A percentile compares a stretch with the other conserved stretches of the same genome.
phyloP scores from a whole-genome alignment of 2,888 invertebrate species.

The Morpho achilles region DNA sequence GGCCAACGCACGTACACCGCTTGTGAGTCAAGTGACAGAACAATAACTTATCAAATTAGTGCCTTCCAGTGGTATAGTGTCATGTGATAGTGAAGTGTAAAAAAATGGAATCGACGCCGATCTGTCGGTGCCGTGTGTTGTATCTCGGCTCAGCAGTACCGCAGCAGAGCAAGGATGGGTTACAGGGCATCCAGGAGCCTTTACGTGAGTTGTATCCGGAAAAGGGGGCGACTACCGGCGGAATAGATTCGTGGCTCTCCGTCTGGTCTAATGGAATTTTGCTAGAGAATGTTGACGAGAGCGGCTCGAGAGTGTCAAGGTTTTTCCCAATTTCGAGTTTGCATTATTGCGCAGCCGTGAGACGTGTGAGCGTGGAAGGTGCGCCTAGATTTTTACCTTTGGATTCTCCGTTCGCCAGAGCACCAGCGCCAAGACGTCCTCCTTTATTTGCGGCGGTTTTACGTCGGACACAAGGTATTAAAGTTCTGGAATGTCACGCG shows the following conservation, averaged over 20 bases:
- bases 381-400: constrained; percentile 95
- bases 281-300: constrained; percentile 97
- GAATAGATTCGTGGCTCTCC: constrained; percentile 97
- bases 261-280: constrained; percentile 98
- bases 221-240: constrained; percentile 92
- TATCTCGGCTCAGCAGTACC: constrained; percentile 98
- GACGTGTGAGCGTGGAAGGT: constrained; percentile 87
- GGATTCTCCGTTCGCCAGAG: constrained; percentile 96
- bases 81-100: constrained; percentile 72
- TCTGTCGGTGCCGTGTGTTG: constrained; percentile 96
- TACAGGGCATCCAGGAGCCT: constrained; percentile 98
- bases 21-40: constrained; percentile 36
- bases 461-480: constrained; percentile 96
- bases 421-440: constrained; percentile 95
- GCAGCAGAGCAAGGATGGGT: constrained; percentile 97
- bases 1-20: constrained; percentile 61
- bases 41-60: constrained; percentile 43
- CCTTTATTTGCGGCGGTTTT: constrained; percentile 98
- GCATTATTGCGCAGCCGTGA: constrained; percentile 97
- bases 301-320: constrained; percentile 94
- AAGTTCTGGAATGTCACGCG: constrained; percentile 98
- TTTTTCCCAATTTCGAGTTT: constrained; percentile 97
- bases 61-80: constrained; percentile 59
- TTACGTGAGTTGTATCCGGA: constrained; percentile 97
- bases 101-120: constrained; percentile 90